Conservation (phyloP, 1,140 invertebrate genomes). For the Calephelis nemesis region DNA sequence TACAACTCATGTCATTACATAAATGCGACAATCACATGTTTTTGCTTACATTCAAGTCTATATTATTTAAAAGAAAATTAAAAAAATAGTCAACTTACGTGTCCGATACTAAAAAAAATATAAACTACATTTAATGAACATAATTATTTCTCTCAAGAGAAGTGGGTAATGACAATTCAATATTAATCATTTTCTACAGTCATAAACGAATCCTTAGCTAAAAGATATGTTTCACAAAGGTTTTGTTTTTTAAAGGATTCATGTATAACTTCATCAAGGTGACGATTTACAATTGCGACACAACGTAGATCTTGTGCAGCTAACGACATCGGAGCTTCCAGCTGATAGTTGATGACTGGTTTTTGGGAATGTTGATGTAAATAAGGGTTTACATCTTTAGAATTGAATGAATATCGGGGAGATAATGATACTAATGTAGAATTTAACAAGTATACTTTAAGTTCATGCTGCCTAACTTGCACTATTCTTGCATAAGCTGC, state of each 20-base stretch:
- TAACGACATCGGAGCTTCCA: slow-evolving; percentile 38
- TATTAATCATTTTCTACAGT: too few species aligned
- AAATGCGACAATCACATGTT: too few species aligned
- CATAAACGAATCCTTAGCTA: slow-evolving; percentile 13
- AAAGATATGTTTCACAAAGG: slow-evolving; percentile 49
- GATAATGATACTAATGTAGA: slow-evolving; percentile 37
- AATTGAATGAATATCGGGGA: slow-evolving; percentile 26
- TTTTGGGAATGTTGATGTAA: slow-evolving; percentile 30
- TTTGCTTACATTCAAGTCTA: too few species aligned
- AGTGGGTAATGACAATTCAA: too few species aligned
- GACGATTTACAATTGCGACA: slow-evolving; percentile 47
- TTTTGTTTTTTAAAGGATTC: slow-evolving; percentile 47
- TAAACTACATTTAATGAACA: too few species aligned
- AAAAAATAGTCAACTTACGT: too few species aligned
- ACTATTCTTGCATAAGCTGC: slow-evolving; percentile 39
- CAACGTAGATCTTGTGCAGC: slow-evolving; percentile 48
- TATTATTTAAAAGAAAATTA: too few species aligned
- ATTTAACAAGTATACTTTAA: slow-evolving; percentile 29
- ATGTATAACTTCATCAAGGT: slow-evolving; percentile 41
- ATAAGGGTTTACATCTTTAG: too few species aligned
- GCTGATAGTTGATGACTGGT: slow-evolving; percentile 36
- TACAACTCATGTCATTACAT: too few species aligned
- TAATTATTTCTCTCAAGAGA: too few species aligned
- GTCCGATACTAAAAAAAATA: too few species aligned
- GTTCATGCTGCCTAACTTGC: slow-evolving; percentile 28